Evolutionary conservation across 2,113 vertebrate species (phyloP), one percentile per base, ranked within the genome.

Genomic region (Mustela lutreola): DNA sequence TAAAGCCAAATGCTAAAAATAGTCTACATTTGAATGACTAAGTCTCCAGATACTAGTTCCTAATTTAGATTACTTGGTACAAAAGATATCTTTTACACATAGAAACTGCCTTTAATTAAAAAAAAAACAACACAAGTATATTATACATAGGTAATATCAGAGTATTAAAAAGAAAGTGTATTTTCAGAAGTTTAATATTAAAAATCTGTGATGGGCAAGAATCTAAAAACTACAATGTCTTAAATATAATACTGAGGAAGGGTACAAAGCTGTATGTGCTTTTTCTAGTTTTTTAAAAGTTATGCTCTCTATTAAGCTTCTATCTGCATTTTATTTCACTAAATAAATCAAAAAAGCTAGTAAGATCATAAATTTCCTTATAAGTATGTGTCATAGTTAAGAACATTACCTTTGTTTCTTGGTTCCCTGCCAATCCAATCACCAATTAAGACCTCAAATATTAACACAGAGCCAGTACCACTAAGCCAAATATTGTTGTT

Each of bases 361-460:
- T 48, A 33, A 67, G 60, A 63, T 50, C 36, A 85, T 62, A 50
- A 53, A 10, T 53, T 79, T n/a, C 76, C 48, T 79, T 18, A 62
- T 79, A 45, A 76, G 75, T 71, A 56, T n/a, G 31, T 63, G 60
- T 50, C 31, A 36, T 45, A 62, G 2, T 1, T 39, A 65, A 97
- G 33, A 78, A 1, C 36, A 45, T 95, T 94, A 99, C 98, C 99
- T 99, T 99, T 99, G 95, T 99, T 99, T 98, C 98, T 99, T 89
- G 99, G 99, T 96, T 99, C 99, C 78, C 99, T 99, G 95, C 99
- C 98, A 10, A 99, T 98, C 98, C 98, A 99, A 92, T 99, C 99
- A 97, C 99, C 99, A 97, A 99, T 99, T 97, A 99, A 97, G 78
- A 99, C 98, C n/a, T 98, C 99, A 33, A 99, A 98, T 22, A 99